phyloP scores from a whole-genome alignment of 2,888 invertebrate genomes.

The Lepidonotus clava region DNA sequence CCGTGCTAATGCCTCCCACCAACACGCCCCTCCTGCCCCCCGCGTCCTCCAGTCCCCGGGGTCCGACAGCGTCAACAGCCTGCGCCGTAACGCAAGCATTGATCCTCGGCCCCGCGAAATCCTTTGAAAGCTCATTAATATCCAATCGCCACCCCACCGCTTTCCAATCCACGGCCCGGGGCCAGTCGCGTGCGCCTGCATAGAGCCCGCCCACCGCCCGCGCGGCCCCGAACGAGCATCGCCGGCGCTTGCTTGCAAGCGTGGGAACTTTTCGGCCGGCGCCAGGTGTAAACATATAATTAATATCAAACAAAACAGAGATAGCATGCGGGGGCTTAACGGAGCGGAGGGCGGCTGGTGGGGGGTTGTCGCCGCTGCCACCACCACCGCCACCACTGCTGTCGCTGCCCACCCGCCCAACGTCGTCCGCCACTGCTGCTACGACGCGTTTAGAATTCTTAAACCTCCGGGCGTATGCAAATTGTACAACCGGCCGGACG shows the following conservation, averaged over 20 bases:
- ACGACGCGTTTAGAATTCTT: too few species aligned
- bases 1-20: neutral
- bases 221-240: slow-evolving; percentile 36
- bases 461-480: too few species aligned
- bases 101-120: slow-evolving; percentile 7
- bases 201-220: slow-evolving; percentile 17
- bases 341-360: neutral
- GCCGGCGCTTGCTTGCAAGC: slow-evolving; percentile 33
- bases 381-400: too few species aligned
- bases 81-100: slow-evolving; percentile 1
- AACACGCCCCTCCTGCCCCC: neutral
- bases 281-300: slow-evolving; percentile 57
- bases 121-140: slow-evolving; percentile 56
- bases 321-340: slow-evolving; percentile 54
- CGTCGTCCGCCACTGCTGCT: too few species aligned
- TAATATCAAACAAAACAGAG: slow-evolving; percentile 59
- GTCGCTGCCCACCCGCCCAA: too few species aligned
- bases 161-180: slow-evolving; percentile 6
- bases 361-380: neutral
- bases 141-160: neutral
- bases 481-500: too few species aligned
- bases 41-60: neutral
- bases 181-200: neutral
- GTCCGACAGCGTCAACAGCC: neutral
- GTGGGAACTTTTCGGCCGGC: slow-evolving; percentile 47